Base-by-base conservation (phyloP, 2,113 vertebrate species). In the Leiothrix lutea region DNA sequence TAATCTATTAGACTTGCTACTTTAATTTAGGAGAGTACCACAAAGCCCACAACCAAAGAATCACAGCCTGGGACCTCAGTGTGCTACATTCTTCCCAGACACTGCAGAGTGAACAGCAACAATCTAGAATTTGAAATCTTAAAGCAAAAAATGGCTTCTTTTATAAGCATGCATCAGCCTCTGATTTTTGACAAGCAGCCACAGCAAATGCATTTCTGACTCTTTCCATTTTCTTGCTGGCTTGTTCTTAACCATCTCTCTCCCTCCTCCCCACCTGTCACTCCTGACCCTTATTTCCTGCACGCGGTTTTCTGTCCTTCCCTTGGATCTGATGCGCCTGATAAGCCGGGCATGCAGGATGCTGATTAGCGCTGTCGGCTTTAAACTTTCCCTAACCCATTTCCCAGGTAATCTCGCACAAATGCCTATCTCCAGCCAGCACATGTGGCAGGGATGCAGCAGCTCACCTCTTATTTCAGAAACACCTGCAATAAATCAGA, bases 271-370 rank as follows among this genome's bases (percentile, higher is more conserved):
- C 73, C 26, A 42, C 57, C 40, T 8, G 8, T 62, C 82, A 83
- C 67, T 95, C 47, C 80, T 78, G 91, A 92, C 88, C 83, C 95
- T 85, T 61, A 92, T 92, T 95, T 90, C 80, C 78, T 15, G 3
- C 13, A 22, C 1, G 0, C 3, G 1, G n/a, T 51, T 74, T 92
- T 89, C 91, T 62, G 60, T 93, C 88, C 90, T 80, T 92, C 86
- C 77, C 38, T 4, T 21, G 81, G 87, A 65, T 94, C 65, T 82
- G 92, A 95, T 78, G 60, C 33, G 69, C 79, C 90, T 45, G 77
- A 91, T 61, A 91, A 91, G 64, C 78, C 8, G 1, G 80, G 86
- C 64, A 12, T 75, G 71, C 35, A 24, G 35, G 71, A 91, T 50
- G 51, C 89, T 92, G 54, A 95, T 95, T 85, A 92, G 92, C 62